Evolutionary conservation across 2,888 invertebrate genomes (phyloP).

Genomic region (Eupithecia exiguata): DNA sequence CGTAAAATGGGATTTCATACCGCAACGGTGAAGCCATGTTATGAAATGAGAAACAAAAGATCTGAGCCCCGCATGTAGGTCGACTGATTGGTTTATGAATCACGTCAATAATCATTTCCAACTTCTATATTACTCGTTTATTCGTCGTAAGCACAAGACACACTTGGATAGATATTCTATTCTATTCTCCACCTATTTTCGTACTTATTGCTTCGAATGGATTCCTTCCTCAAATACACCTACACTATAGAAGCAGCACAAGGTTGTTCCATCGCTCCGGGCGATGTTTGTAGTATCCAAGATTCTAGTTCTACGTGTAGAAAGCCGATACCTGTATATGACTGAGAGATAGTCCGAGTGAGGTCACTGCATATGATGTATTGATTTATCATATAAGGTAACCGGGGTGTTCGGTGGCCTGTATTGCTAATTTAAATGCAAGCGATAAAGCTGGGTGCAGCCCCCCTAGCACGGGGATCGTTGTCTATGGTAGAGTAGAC

Average conservation of each 20-base stretch:
- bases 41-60: conserved; percentile 18
- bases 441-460: no score
- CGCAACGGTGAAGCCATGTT: conserved; percentile 12
- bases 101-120: not conserved
- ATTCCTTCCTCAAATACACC: not conserved
- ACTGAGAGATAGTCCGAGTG: not conserved
- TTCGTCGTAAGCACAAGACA: no score
- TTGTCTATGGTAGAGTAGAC: no score
- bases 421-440: not conserved
- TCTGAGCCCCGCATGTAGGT: not conserved
- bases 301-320: not conserved
- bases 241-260: not conserved
- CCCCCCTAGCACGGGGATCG: no score
- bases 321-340: not conserved
- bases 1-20: conserved; percentile 28
- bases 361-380: conserved; percentile 8
- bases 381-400: not conserved
- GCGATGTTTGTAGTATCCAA: not conserved
- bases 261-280: not conserved
- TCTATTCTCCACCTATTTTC: not conserved
- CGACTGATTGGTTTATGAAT: not conserved
- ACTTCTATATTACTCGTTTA: not conserved
- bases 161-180: not conserved
- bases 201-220: not conserved
- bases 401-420: not conserved